Conservation (phyloP, 1,140 invertebrate species). For the Frieseomelitta varia region DNA sequence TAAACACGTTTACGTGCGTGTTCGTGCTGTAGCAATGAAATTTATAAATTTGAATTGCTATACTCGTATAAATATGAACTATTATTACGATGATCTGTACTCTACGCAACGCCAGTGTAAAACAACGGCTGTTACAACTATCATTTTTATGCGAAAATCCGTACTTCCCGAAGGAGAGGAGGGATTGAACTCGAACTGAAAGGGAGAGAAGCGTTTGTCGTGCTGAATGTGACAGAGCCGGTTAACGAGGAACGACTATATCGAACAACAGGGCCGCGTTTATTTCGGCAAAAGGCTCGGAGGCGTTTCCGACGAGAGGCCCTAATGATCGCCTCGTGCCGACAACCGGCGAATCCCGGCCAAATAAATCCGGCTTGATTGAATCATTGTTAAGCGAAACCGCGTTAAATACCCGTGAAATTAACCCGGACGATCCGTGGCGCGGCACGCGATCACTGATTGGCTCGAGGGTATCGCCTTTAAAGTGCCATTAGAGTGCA, state of each 20-base stretch:
- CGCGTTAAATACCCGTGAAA: conserved; percentile 81
- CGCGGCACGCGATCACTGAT: conserved; percentile 72
- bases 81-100: too few species aligned
- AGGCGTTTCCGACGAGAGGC: conserved; percentile 65
- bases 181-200: background rate
- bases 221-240: background rate
- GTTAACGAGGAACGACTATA: conserved; percentile 24
- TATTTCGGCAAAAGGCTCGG: conserved; percentile 59
- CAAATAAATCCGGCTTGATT: conserved; percentile 78
- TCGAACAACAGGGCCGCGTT: conserved; percentile 22
- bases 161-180: background rate
- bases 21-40: too few species aligned
- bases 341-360: conserved; percentile 57
- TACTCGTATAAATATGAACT: too few species aligned
- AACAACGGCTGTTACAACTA: too few species aligned
- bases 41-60: too few species aligned
- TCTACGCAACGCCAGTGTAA: too few species aligned
- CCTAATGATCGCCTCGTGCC: conserved; percentile 71
- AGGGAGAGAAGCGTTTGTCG: background rate
- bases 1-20: too few species aligned
- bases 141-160: too few species aligned
- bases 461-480: conserved; percentile 70
- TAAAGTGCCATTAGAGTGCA: conserved; percentile 69
- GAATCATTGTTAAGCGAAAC: conserved; percentile 76
- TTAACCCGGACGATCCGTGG: conserved; percentile 72